Evolutionary conservation across 2,888 invertebrate species (phyloP), one percentile per base, ranked within the genome.

Genomic region (Saturnia pavonia): DNA sequence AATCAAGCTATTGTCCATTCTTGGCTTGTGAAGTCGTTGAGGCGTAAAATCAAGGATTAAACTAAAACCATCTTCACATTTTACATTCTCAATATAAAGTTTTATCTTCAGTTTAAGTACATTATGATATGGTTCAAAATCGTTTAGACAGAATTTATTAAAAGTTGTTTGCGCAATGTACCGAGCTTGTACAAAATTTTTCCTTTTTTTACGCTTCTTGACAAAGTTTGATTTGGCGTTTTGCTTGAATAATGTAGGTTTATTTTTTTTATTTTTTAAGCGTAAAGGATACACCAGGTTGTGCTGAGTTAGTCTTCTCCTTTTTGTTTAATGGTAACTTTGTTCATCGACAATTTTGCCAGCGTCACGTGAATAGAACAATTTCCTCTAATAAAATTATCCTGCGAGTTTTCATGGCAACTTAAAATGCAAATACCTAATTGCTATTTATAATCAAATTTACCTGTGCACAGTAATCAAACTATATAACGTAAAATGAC

Each of bases 21-120:
- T 78, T 79, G 80, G 79, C 79, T 80, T 80, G 79, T 79, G 73
- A 72, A 71, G 67, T 73, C 77, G 80, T 73, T 82, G 79, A 80
- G 73, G 79, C 85, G 80, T 72, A 80, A 85, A 85, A 85, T 85
- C 82, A 82, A 78, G 79, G 75, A 77, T 72, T 78, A 74, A 74
- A 77, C 72, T 70, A 51, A n/a, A 70, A 67, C 51, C 42, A 27
- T 67, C 42, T 43, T 66, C 51, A 65, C 65, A 40, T 40, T 65
- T 65, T 65, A 6, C 22, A 51, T 51, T 25, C 40, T 27, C 14
- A 25, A 22, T 14, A 51, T 51, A 14, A 27, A 51, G 63, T 65
- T 65, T 34, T 22, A 65, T 48, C 40, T 63, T 69, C 48, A 40
- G 48, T 51, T 65, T 69, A 65, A 48, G 40, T 48, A 34, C 51